phyloP scores from a whole-genome alignment of 2,888 invertebrate species.

The Gymnosoma rotundatum region DNA sequence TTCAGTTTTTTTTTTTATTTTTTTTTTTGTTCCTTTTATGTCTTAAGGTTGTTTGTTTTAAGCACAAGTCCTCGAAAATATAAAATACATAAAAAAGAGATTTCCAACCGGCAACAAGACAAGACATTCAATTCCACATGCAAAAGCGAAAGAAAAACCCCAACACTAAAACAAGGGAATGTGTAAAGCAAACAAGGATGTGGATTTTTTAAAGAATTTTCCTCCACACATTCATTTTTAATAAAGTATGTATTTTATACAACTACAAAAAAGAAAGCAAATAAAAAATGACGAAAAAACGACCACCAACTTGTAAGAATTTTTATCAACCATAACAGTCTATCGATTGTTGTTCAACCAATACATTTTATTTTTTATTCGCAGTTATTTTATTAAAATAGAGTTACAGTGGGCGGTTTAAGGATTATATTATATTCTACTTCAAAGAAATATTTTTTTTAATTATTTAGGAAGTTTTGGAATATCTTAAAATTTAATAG shows the following conservation, averaged over 20 bases:
- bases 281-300: conserved; percentile 31
- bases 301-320: conserved; percentile 39
- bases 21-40: conserved; percentile 3
- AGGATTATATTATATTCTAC: too few relatives aligned
- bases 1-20: neutral
- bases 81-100: neutral
- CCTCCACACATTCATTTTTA: conserved; percentile 20
- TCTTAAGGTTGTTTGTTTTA: neutral
- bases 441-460: too few relatives aligned
- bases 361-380: conserved; percentile 35
- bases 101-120: neutral
- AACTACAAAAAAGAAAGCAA: neutral
- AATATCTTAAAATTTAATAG: too few relatives aligned
- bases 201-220: conserved; percentile 25
- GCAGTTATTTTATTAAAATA: neutral
- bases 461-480: too few relatives aligned
- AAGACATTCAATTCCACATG: neutral
- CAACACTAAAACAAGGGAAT: conserved; percentile 10
- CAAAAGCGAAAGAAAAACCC: neutral
- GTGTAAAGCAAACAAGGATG: conserved; percentile 11
- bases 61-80: conserved; percentile 4
- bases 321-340: conserved; percentile 62
- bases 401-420: conserved; percentile 7
- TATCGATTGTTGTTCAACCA: conserved; percentile 66
- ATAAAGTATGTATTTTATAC: neutral